Percentiles rank a stretch among this genome's conserved stretches.
Evolutionary conservation across 2,113 vertebrate species (phyloP).

Genomic region (Thomomys bottae): DNA sequence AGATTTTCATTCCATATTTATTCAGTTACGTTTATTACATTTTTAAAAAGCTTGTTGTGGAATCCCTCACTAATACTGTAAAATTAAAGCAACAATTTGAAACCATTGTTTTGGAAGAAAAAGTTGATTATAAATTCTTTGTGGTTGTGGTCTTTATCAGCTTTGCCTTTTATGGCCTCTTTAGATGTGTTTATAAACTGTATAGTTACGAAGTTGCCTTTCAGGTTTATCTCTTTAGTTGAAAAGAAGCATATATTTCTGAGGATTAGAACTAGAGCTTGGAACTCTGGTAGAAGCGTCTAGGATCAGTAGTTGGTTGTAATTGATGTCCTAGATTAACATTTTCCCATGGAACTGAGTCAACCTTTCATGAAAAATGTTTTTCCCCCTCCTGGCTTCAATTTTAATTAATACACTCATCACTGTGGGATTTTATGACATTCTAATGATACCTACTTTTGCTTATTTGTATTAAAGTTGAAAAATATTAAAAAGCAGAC

Average conservation of each 20-base stretch:
- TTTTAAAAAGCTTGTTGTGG: neutral
- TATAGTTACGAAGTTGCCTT: neutral
- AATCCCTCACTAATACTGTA: neutral
- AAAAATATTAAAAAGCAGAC: conserved; percentile 11
- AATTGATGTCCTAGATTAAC: neutral
- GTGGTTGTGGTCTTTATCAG: neutral
- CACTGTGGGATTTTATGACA: neutral
- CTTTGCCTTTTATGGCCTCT: too few species aligned
- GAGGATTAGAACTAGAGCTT: neutral
- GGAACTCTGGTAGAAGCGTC: neutral
- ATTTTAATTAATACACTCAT: neutral
- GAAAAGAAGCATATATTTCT: neutral
- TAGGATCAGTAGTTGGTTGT: neutral
- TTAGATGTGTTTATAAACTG: neutral
- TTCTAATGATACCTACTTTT: conserved; percentile 8
- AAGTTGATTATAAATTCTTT: neutral
- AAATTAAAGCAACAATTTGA: conserved; percentile 8
- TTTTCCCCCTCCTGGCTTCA: neutral
- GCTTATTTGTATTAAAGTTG: conserved; percentile 30
- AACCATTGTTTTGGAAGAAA: conserved; percentile 45
- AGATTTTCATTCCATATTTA: conserved; percentile 3
- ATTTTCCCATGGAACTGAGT: neutral
- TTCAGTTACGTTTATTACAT: neutral
- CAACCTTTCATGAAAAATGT: neutral
- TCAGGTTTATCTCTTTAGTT: neutral